Base-by-base conservation (phyloP, 2,888 invertebrate species). In the Idaea aversata region DNA sequence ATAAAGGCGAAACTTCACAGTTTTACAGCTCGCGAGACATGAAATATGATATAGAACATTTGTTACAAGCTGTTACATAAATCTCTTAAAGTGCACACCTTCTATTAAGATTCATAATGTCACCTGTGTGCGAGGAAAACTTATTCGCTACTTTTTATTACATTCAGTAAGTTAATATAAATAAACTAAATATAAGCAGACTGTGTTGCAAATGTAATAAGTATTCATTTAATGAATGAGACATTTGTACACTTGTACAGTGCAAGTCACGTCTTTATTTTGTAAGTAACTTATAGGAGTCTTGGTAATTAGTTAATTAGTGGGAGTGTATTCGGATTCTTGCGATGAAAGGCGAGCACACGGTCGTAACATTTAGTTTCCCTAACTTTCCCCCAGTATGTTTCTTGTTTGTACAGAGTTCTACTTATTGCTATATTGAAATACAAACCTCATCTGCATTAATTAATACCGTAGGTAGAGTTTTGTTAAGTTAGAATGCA, bases 1-100 rank as follows among this genome's bases (percentile, higher is more conserved):
- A 72, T 79, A 76, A 75, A 72, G 75, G 71, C 62, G 70, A 75
- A 81, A 84, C 80, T 86, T 77, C 71, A 73, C 75, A 78, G 74
- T 80, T 85, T 82, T 82, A 84, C 76, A 78, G 77, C 75, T 73
- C 65, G 68, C 63, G 69, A 70, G 71, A 75, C 76, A 65, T 75
- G 69, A 79, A 76, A 78, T 75, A 75, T 71, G 74, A 73, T 70
- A 68, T 69, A 69, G 68, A 71, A 63, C 68, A 65, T 77, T 78
- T 78, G 70, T 75, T 74, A 75, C 76, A 76, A 79, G 77, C 78
- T 82, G 77, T 77, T 78, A 76, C 74, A 61, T 70, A 67, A 74
- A 75, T 75, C 72, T 72, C 69, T 63, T 62, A 64, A 70, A 72
- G 63, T 67, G 65, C 65, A 57, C 63, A 64, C 64, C 69, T 72